These are phyloP conservation scores for Lepisosteus osseus DNA, from an alignment of 2,113 vertebrate species.

Conservation along the genomic window DNA sequence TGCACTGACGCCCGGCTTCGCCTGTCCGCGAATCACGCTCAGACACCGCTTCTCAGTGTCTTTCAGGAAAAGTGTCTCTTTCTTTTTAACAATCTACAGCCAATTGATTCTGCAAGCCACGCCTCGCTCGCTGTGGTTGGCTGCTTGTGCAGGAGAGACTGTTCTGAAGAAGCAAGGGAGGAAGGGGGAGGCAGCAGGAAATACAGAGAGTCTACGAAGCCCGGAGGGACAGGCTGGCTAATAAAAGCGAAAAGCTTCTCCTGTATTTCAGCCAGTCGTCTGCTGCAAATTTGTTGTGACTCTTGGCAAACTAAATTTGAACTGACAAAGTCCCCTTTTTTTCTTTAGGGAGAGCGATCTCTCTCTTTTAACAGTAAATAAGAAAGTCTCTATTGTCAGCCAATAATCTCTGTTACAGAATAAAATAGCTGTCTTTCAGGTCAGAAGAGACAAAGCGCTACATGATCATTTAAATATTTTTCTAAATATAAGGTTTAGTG, in stretches of 20 bases:
- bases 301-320: conserved; percentile 42
- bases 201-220: conserved; percentile 33
- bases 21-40: not conserved
- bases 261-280: conserved; percentile 41
- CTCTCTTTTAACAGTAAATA: conserved; percentile 25
- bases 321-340: conserved; percentile 38
- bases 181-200: conserved; percentile 14
- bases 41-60: conserved; percentile 43
- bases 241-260: conserved; percentile 52
- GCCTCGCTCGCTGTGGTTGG: conserved; percentile 56
- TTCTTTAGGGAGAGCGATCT: conserved; percentile 21
- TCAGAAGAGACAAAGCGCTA: no score
- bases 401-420: not conserved
- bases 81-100: conserved; percentile 41
- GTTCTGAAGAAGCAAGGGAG: not conserved
- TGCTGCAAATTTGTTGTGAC: conserved; percentile 42
- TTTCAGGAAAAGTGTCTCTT: conserved; percentile 51
- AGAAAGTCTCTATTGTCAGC: conserved; percentile 18
- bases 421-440: no score
- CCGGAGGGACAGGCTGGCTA: conserved; percentile 49
- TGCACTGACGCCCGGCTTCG: conserved; percentile 8
- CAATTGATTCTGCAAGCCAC: conserved; percentile 40
- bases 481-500: no score
- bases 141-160: conserved; percentile 4
- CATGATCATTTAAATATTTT: no score